Percentiles rank a stretch among this genome's conserved stretches.
Conservation (phyloP, 2,888 invertebrate species). For the Drosophila helvetica region DNA sequence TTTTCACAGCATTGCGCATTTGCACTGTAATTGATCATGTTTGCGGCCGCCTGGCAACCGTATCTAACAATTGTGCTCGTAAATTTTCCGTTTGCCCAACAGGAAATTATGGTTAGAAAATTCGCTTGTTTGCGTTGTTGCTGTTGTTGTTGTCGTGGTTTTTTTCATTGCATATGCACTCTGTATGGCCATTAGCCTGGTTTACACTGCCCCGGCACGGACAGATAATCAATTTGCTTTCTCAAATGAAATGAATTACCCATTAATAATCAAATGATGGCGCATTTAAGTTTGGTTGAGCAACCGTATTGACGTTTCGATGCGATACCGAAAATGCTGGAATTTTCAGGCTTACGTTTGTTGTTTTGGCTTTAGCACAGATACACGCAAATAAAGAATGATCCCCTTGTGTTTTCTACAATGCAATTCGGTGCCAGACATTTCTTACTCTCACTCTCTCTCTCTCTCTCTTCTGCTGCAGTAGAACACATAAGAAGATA, state of each 20-base stretch:
- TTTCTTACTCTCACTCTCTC: too few relatives aligned
- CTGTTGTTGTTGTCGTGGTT: not conserved
- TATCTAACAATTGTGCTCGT: slow-evolving; percentile 61
- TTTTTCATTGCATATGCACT: slow-evolving; percentile 8
- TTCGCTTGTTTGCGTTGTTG: not conserved
- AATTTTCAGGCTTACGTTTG: not conserved
- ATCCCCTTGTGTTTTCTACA: too few relatives aligned
- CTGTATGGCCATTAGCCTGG: slow-evolving; percentile 53
- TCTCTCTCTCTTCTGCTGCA: too few relatives aligned
- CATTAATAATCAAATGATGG: slow-evolving; percentile 31
- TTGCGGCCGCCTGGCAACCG: slow-evolving; percentile 51
- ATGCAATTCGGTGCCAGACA: too few relatives aligned
- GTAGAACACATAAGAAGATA: too few relatives aligned
- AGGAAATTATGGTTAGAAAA: slow-evolving; percentile 49
- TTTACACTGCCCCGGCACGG: slow-evolving; percentile 11
- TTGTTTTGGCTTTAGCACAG: not conserved
- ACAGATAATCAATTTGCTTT: slow-evolving; percentile 45
- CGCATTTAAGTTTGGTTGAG: not conserved
- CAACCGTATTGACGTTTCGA: not conserved
- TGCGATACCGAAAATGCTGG: not conserved
- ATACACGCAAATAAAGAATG: not conserved
- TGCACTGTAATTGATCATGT: slow-evolving; percentile 77
- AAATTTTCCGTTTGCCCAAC: slow-evolving; percentile 53
- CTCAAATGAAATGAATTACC: slow-evolving; percentile 35
- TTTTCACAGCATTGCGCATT: slow-evolving; percentile 58